Evolutionary conservation across 2,797 vertebrate genomes (phyloP).

Genomic region (Martes flavigula): DNA sequence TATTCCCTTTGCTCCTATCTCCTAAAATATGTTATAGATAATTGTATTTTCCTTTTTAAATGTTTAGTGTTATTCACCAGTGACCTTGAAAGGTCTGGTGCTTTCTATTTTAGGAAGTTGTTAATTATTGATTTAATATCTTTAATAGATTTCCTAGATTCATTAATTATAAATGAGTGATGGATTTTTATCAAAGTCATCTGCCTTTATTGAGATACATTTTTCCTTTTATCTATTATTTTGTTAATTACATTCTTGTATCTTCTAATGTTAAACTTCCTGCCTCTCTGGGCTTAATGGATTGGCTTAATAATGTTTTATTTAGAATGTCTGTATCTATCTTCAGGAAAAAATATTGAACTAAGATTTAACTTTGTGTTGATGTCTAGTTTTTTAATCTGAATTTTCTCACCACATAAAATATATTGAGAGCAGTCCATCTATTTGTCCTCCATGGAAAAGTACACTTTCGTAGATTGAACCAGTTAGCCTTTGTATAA

Average conservation of each 20-base stretch:
- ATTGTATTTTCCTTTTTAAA: not conserved
- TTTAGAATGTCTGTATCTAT: not conserved
- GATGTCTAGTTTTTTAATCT: not conserved
- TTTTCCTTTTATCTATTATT: not conserved
- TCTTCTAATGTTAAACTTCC: not conserved
- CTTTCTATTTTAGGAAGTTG: not conserved
- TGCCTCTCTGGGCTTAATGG: not conserved
- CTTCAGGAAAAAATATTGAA: not conserved
- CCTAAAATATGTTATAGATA: not conserved
- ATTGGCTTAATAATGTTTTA: not conserved
- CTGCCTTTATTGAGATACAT: not conserved
- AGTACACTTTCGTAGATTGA: not conserved
- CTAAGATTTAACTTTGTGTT: not conserved
- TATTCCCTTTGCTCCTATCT: not conserved
- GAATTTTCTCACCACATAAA: not conserved
- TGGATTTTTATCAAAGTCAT: not conserved
- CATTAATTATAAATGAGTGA: not conserved
- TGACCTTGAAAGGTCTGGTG: not conserved
- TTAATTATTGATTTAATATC: not conserved
- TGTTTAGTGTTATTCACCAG: not conserved
- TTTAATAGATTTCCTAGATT: not conserved
- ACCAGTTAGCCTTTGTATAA: not conserved
- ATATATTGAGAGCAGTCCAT: not conserved
- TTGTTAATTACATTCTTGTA: not conserved
- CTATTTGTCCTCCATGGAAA: not conserved